Conservation (phyloP, 2,888 invertebrate genomes). For the Microdon myrmicae region DNA sequence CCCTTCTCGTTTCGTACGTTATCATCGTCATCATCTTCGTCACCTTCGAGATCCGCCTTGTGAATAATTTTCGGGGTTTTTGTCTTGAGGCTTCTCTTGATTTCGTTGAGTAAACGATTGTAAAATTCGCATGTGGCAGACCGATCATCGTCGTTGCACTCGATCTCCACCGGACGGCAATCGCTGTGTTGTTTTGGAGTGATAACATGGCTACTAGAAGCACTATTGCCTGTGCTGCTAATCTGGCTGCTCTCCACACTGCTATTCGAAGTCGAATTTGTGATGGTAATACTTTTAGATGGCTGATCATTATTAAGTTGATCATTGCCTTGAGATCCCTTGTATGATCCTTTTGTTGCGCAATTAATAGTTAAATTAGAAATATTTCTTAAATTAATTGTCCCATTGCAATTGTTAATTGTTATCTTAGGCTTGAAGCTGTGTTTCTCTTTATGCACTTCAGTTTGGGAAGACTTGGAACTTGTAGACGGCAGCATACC, state of each 20-base stretch:
- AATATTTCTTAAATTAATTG: slow-evolving; percentile 65
- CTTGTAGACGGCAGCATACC: slow-evolving; percentile 30
- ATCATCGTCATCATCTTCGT: slow-evolving; percentile 23
- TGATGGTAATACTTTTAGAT: slow-evolving; percentile 30
- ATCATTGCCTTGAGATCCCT: slow-evolving; percentile 44
- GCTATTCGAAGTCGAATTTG: slow-evolving; percentile 31
- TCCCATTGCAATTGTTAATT: slow-evolving; percentile 66
- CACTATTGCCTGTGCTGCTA: slow-evolving; percentile 35
- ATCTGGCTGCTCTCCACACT: slow-evolving; percentile 28
- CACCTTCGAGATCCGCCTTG: slow-evolving; percentile 4
- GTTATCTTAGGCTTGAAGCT: slow-evolving; percentile 64
- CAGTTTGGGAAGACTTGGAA: slow-evolving; percentile 33
- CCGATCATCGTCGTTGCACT: slow-evolving; percentile 56
- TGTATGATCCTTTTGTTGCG: slow-evolving; percentile 60
- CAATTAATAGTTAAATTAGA: slow-evolving; percentile 66
- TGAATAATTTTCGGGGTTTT: slow-evolving; percentile 46
- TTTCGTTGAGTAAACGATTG: slow-evolving; percentile 64
- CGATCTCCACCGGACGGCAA: slow-evolving; percentile 25
- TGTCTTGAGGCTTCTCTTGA: slow-evolving; percentile 62
- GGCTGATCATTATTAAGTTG: slow-evolving; percentile 16
- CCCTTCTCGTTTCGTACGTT: slow-evolving; percentile 10
- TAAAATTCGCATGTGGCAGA: slow-evolving; percentile 65
- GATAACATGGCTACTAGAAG: slow-evolving; percentile 37
- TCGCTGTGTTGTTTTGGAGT: slow-evolving; percentile 30
- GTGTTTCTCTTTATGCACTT: slow-evolving; percentile 47